Evolutionary conservation across 2,888 invertebrate species (phyloP).

Genomic region (Chymomyza amoena): DNA sequence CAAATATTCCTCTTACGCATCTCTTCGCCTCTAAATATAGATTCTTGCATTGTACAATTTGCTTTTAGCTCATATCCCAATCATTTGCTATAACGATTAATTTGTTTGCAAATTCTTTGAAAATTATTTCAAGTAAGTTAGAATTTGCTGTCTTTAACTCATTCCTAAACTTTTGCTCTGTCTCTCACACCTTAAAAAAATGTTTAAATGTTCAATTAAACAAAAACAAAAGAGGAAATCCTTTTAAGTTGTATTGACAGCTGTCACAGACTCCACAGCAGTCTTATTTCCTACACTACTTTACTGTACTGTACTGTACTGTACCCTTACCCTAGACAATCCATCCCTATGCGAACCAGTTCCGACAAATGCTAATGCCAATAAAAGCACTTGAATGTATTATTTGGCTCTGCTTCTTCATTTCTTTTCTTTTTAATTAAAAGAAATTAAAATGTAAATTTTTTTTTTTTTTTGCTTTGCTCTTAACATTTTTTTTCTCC

Average conservation of each 20-base stretch:
- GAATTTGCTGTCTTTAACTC: too few relatives aligned
- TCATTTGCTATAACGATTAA: neutral
- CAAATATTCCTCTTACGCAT: too few relatives aligned
- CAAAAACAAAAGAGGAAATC: constrained; percentile 25
- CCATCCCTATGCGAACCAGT: constrained; percentile 49
- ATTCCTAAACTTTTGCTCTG: too few relatives aligned
- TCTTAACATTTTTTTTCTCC: neutral
- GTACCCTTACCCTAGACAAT: constrained; percentile 16
- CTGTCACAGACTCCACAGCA: constrained; percentile 38
- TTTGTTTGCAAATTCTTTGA: neutral
- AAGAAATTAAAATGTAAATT: constrained; percentile 72
- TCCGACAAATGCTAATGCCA: constrained; percentile 57
- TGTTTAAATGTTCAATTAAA: neutral
- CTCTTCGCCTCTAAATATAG: too few relatives aligned
- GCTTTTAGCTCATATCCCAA: too few relatives aligned
- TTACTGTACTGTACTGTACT: neutral
- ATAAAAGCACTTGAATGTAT: constrained; percentile 55
- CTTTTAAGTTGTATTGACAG: constrained; percentile 51
- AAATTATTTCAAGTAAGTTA: neutral
- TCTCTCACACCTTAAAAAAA: constrained; percentile 30
- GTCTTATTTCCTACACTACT: constrained; percentile 9
- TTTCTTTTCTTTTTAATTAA: constrained; percentile 61
- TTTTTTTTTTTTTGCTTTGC: constrained; percentile 33
- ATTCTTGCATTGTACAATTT: too few relatives aligned
- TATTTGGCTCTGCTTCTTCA: constrained; percentile 31